Conservation (phyloP, 2,113 vertebrate species). For the Alces alces region DNA sequence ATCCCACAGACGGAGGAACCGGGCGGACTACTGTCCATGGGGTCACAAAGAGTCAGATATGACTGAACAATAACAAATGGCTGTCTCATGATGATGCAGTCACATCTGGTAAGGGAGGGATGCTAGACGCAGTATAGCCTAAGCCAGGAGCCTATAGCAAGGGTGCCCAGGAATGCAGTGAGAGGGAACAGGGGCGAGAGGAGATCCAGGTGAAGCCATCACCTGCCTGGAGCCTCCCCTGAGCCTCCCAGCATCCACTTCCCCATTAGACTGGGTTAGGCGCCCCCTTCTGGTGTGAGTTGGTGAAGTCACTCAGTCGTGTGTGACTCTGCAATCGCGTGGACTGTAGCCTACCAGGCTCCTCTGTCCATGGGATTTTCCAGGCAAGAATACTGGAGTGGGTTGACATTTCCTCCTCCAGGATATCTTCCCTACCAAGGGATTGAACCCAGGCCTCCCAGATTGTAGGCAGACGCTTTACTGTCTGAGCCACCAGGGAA, state of each 20-base stretch:
- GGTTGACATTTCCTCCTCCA: not conserved
- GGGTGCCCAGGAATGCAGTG: not conserved
- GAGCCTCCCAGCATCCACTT: accelerated
- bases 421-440: not conserved
- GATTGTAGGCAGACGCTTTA: not conserved
- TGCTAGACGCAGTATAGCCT: accelerated
- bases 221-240: too few relatives aligned
- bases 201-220: not conserved
- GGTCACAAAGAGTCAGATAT: not conserved
- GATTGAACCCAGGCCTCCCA: not conserved
- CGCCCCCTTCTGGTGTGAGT: not conserved
- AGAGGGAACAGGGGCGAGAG: not conserved
- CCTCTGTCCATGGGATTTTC: not conserved
- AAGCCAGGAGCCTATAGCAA: not conserved
- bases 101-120: not conserved
- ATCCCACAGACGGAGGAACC: not conserved
- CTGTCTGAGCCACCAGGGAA: not conserved
- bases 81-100: not conserved
- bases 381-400: not conserved
- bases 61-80: not conserved
- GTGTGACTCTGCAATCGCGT: not conserved
- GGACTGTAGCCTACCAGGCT: not conserved
- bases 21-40: not conserved
- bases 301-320: not conserved
- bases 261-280: not conserved